Evolutionary conservation across 2,797 vertebrate genomes (phyloP).

Genomic region (Chiloscyllium punctatum): DNA sequence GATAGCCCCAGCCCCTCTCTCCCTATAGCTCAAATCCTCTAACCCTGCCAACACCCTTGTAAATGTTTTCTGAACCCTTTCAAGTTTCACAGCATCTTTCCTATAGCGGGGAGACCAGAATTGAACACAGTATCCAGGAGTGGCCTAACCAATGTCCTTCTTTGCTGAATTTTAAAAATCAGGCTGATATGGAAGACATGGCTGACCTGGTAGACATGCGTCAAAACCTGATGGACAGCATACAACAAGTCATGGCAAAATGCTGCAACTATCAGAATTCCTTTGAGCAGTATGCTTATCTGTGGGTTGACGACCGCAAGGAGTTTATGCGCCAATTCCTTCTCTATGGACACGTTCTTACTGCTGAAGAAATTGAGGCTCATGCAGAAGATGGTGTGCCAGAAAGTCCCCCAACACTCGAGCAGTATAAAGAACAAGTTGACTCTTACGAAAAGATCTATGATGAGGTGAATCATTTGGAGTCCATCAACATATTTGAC

Average conservation of each 20-base stretch:
- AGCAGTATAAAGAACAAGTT: slow-evolving; percentile 71
- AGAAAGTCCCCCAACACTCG: slow-evolving; percentile 64
- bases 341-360: slow-evolving; percentile 61
- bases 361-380: slow-evolving; percentile 59
- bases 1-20: too few species aligned
- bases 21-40: too few species aligned
- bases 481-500: slow-evolving; percentile 64
- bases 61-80: too few species aligned
- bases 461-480: slow-evolving; percentile 65
- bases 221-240: slow-evolving; percentile 60
- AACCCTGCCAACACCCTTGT: too few species aligned
- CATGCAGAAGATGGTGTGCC: slow-evolving; percentile 54
- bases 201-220: slow-evolving; percentile 60
- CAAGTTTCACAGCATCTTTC: too few species aligned
- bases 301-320: slow-evolving; percentile 72
- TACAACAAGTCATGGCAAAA: slow-evolving; percentile 47
- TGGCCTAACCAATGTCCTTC: too few species aligned
- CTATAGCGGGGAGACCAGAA: too few species aligned
- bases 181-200: slow-evolving; percentile 80
- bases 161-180: neutral
- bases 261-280: slow-evolving; percentile 61
- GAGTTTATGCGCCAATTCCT: slow-evolving; percentile 79
- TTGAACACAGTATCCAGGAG: too few species aligned
- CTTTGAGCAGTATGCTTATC: slow-evolving; percentile 69
- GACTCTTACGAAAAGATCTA: slow-evolving; percentile 76